phyloP scores from a whole-genome alignment of 2,113 vertebrate species.

The Indri indri region DNA sequence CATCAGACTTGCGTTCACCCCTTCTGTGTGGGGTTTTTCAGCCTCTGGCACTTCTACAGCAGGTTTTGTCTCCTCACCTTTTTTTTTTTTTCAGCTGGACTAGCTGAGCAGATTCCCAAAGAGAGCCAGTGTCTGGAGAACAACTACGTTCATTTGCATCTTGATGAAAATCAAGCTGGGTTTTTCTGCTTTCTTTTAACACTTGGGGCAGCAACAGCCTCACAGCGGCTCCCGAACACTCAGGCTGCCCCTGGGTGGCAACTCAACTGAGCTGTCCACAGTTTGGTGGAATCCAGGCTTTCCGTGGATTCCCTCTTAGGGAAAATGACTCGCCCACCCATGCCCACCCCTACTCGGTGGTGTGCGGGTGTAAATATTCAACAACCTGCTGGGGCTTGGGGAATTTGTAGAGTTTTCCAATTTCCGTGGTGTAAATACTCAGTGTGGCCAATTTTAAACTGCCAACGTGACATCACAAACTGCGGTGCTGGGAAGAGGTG shows the following conservation, averaged over 20 bases:
- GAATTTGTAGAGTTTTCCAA: not conserved
- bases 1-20: rapidly evolving
- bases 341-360: not conserved
- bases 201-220: not conserved
- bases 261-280: not conserved
- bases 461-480: not conserved
- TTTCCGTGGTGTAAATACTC: not conserved
- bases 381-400: rapidly evolving
- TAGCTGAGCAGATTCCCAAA: constrained; percentile 6
- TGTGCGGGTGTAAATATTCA: not conserved
- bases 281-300: not conserved
- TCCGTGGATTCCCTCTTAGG: not conserved
- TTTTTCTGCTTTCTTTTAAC: not conserved
- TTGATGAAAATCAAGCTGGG: not conserved
- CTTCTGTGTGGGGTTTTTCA: not conserved
- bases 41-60: no score
- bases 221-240: not conserved
- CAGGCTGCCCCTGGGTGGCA: rapidly evolving
- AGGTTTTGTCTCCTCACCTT: not conserved
- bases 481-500: not conserved
- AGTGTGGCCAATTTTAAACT: not conserved
- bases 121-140: not conserved
- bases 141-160: not conserved
- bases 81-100: not conserved
- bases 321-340: not conserved